A percentile compares a stretch with the other conserved stretches of the same genome.
Evolutionary conservation across 2,797 vertebrate genomes (phyloP).

Genomic region (Anniella stebbinsi): DNA sequence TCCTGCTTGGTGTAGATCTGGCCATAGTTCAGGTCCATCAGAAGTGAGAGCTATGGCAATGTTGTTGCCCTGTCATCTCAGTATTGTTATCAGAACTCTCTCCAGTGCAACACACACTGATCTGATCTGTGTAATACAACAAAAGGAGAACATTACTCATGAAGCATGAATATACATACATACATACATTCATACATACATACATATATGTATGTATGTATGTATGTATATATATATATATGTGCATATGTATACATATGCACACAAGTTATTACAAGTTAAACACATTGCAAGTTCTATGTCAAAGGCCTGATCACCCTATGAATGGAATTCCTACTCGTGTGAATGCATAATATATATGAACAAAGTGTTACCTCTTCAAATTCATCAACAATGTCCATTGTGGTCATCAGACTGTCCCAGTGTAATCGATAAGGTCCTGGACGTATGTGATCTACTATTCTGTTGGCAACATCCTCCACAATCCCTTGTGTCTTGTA

Average conservation of each 20-base stretch:
- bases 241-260: background rate
- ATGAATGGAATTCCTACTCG: background rate
- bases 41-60: background rate
- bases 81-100: background rate
- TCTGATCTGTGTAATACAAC: background rate
- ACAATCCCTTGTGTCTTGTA: conserved; percentile 87
- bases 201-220: too few species aligned
- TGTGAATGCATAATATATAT: background rate
- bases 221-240: too few species aligned
- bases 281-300: background rate
- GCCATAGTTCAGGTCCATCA: background rate
- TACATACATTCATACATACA: too few species aligned
- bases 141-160: background rate
- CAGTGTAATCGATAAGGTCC: conserved; percentile 85
- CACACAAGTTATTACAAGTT: accelerated
- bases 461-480: conserved; percentile 75
- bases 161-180: background rate
- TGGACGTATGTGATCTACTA: conserved; percentile 87
- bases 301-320: background rate
- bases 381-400: conserved; percentile 86
- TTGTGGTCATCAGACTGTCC: conserved; percentile 87
- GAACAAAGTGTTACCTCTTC: conserved; percentile 79
- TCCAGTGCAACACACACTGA: background rate
- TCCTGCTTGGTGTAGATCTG: too few species aligned
- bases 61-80: background rate